A percentile compares a stretch with the other conserved stretches of the same genome.
phyloP scores from a whole-genome alignment of 2,888 invertebrate genomes.

The Selenia dentaria region DNA sequence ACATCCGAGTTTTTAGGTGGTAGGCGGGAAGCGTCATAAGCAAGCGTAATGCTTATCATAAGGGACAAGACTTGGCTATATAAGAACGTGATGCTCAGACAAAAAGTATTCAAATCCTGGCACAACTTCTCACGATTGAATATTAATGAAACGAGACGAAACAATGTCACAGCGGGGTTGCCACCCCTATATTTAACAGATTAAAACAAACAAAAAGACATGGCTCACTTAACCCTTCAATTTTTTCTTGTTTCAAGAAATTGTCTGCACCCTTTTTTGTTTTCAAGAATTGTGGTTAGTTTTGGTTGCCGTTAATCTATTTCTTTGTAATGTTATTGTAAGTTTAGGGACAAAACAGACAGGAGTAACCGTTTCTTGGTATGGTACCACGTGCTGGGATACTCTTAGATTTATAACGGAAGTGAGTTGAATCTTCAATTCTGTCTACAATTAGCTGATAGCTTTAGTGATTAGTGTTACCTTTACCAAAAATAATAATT shows the following conservation, averaged over 20 bases:
- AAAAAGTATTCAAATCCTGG: constrained; percentile 11
- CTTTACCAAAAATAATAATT: too few relatives aligned
- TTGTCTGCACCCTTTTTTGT: constrained; percentile 18
- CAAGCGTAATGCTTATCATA: too few relatives aligned
- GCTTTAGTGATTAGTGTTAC: too few relatives aligned
- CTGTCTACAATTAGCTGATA: too few relatives aligned
- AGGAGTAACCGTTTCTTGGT: constrained; percentile 10
- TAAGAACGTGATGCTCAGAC: too few relatives aligned
- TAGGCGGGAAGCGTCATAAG: too few relatives aligned
- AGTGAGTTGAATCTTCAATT: too few relatives aligned
- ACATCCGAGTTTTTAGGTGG: too few relatives aligned
- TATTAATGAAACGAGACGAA: constrained; percentile 20
- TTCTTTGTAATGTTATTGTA: constrained; percentile 24
- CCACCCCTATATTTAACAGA: constrained; percentile 28
- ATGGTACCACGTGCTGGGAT: constrained; percentile 26
- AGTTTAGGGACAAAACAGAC: constrained; percentile 5
- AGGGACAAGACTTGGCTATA: too few relatives aligned
- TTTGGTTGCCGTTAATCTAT: constrained; percentile 28
- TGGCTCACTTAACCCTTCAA: constrained; percentile 9
- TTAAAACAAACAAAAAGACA: constrained; percentile 25
- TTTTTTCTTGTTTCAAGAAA: constrained; percentile 20
- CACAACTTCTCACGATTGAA: constrained; percentile 20
- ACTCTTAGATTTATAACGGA: neutral
- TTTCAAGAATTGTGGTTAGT: constrained; percentile 26
- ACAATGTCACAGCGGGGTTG: constrained; percentile 22